Base-by-base conservation (phyloP, 2,797 vertebrate genomes). In the Telmatherina bonti region DNA sequence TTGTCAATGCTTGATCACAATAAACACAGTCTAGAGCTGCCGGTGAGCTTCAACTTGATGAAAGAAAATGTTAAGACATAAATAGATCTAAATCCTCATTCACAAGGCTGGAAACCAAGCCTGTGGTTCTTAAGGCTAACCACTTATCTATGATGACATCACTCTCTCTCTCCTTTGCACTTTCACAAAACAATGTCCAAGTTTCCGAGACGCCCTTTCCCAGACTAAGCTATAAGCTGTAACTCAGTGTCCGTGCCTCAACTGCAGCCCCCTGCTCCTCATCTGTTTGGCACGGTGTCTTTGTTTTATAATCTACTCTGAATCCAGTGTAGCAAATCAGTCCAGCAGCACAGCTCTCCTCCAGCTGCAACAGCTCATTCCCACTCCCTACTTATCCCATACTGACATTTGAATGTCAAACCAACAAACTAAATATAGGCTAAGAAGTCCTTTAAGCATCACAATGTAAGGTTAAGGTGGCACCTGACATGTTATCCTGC, bases 31-130 rank as follows among this genome's bases (percentile, higher is more conserved):
- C 70, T 38, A 60, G 62, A 49, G 64, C 67, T 61, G 63, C 70
- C 62, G 69, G 61, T 52, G 35, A 33, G 70, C 60, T 15, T 79
- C 45, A 59, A 85, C 67, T 79, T 79, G 69, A 72, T 70, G 55
- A 81, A 36, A 72, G 78, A 72, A 26, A 31, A 31, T 27, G 38
- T 88, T 79, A 59, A 75, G 77, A 79, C 57, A 70, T 70, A 41
- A 56, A 53, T 11, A 52, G 16, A 38, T 2, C 24, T 58, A 66
- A 61, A 62, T 41, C 69, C 66, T 72, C 52, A 74, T 52, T 63
- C 51, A 16, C 41, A 1, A 5, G 9, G 59, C 72, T 35, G 38
- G 9, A 52, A 71, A 67, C 74, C 60, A 41, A 60, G 74, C 31
- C 43, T 49, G 38, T 27, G 3, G 6, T 15, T 76, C 56, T 79